Percentiles rank a stretch among this genome's conserved stretches.
These are phyloP conservation scores for Centropus bengalensis DNA, from an alignment of 2,113 vertebrate genomes.

Conservation along the genomic window DNA sequence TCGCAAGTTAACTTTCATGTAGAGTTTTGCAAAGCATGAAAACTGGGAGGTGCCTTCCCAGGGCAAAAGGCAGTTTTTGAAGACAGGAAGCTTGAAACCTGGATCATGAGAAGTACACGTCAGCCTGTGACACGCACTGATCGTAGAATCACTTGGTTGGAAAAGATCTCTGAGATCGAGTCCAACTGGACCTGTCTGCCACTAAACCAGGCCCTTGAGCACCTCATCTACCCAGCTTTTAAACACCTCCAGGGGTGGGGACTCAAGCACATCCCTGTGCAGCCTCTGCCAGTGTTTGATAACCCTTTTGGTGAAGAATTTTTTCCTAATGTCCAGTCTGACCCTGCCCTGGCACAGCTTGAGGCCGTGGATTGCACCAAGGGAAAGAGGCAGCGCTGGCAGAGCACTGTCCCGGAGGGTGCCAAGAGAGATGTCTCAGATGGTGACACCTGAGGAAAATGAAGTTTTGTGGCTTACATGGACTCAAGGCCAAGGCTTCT, in stretches of 20 bases:
- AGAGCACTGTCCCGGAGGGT: neutral
- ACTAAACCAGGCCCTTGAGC: too few species aligned
- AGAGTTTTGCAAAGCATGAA: neutral
- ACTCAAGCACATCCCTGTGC: too few species aligned
- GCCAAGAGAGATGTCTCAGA: neutral
- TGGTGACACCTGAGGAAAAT: neutral
- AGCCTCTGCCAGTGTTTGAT: too few species aligned
- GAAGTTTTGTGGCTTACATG: neutral
- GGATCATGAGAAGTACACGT: neutral
- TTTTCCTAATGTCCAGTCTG: too few species aligned
- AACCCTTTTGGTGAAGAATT: too few species aligned
- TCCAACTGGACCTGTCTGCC: too few species aligned
- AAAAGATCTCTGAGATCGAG: too few species aligned
- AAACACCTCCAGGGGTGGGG: too few species aligned
- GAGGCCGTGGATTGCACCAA: neutral
- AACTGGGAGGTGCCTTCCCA: neutral
- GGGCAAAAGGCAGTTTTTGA: neutral
- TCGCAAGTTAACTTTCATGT: neutral
- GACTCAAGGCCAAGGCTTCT: neutral
- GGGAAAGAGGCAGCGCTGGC: neutral
- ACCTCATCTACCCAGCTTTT: too few species aligned
- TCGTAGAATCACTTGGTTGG: too few species aligned
- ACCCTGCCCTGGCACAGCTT: too few species aligned
- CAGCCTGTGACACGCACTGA: neutral
- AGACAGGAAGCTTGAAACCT: neutral